A percentile compares a stretch with the other conserved stretches of the same genome.
phyloP scores from a whole-genome alignment of 35 echinoderm and acorn worm species.

The Ptychodera flava region DNA sequence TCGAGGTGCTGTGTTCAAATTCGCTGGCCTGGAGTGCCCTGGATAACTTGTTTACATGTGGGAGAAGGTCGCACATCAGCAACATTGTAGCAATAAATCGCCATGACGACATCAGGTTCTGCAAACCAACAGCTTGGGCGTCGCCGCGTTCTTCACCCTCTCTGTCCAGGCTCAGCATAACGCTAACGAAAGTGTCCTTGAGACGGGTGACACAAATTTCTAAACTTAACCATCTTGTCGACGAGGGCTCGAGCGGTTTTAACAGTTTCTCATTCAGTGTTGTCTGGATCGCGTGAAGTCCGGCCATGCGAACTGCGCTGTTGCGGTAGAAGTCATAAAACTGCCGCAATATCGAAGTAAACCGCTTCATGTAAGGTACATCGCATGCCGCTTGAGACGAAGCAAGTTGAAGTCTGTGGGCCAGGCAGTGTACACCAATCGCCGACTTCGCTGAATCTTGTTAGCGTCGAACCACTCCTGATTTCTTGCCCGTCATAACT shows the following conservation, averaged over 20 bases:
- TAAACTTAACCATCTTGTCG: conserved; percentile 4
- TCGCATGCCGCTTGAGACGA: conserved; percentile 26
- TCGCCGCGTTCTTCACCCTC: conserved; percentile 32
- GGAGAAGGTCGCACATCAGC: conserved; percentile 37
- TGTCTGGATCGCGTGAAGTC: conserved; percentile 24
- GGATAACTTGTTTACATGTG: conserved; percentile 27
- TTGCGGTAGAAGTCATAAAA: conserved; percentile 39
- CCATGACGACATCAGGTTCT: conserved; percentile 12
- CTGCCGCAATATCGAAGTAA: conserved; percentile 25
- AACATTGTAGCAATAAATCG: conserved; percentile 33
- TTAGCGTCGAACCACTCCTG: conserved; percentile 20
- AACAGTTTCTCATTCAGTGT: background rate
- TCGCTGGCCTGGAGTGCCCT: conserved; percentile 25
- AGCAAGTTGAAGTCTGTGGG: conserved; percentile 25
- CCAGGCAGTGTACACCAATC: conserved; percentile 32
- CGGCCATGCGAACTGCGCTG: conserved; percentile 32
- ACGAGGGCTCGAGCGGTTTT: conserved; percentile 11
- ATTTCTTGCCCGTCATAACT: conserved; percentile 38
- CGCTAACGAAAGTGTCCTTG: background rate
- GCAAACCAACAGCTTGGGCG: conserved; percentile 22
- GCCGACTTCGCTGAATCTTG: conserved; percentile 24
- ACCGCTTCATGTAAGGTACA: conserved; percentile 24
- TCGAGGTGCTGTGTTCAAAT: background rate
- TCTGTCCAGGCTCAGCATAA: conserved; percentile 21
- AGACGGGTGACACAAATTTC: background rate